Evolutionary conservation across 1,140 invertebrate species (phyloP), one percentile per base, ranked within the genome.

Genomic region (Campoletis sonorensis): DNA sequence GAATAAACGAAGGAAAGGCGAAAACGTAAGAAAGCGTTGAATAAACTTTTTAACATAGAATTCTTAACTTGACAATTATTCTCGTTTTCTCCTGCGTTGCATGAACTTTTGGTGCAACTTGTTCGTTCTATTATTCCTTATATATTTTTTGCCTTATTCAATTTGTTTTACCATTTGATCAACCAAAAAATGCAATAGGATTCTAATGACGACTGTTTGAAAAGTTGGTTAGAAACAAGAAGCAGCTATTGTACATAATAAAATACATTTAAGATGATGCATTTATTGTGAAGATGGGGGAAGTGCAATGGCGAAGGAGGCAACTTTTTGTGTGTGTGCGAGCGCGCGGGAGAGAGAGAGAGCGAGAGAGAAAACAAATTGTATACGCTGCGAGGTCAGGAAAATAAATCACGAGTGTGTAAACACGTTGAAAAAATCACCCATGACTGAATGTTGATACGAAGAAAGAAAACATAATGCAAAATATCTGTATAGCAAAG

Each of bases 221-320:
- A 86, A 85, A 54, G 81, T 87, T 86, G 79, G 83, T 84, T 79
- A 70, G 45, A n/a, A 72, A 70, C 30, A 70, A 33, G 8, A 83
- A 87, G 73, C 87, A 91, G 86, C 86, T 90, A 86, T 86, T 92
- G 89, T 91, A 91, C 84, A 92, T 91, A 91, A 88, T 86, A 88
- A 54, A 88, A 87, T 91, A 90, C 81, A 84, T 90, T 89, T 91
- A 91, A 90, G 88, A 86, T 45, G 40, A 45, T 90, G 89, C 89
- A 91, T 91, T 91, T 91, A 89, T 89, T 90, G 90, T 89, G 88
- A 90, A 89, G 87, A 91, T 90, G 91, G 91, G 67, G 90, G 90
- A 89, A 91, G 91, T 92, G 91, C 91, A 92, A 92, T 92, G 89
- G 86, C 89, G 85, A 73, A 80, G n/a, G 70, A 67, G 80, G 67